Conservation (phyloP, 2,797 vertebrate species). For the Otolemur crassicaudatus region DNA sequence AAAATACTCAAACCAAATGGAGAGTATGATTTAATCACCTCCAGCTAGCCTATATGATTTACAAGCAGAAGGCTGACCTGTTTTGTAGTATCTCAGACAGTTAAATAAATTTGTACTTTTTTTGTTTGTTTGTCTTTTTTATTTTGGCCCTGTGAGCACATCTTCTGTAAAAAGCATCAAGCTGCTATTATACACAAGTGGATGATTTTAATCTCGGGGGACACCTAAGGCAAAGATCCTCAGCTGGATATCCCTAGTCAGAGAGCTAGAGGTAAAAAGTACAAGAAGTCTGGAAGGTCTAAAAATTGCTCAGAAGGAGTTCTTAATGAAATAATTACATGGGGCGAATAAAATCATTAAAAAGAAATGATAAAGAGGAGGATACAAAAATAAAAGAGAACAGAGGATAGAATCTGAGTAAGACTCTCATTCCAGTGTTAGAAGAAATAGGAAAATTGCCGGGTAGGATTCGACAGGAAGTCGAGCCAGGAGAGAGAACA, state of each 20-base stretch:
- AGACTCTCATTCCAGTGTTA: background rate
- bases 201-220: slow-evolving; percentile 9
- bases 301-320: background rate
- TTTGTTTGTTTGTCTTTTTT: background rate
- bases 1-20: background rate
- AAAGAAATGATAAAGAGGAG: slow-evolving; percentile 23
- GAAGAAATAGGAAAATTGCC: background rate
- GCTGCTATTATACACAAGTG: background rate
- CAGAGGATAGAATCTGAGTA: background rate
- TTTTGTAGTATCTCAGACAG: background rate
- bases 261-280: background rate
- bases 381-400: background rate
- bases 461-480: background rate
- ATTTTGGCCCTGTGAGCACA: background rate
- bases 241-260: background rate
- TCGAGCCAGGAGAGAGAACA: background rate
- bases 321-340: background rate
- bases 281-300: background rate
- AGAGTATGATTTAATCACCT: background rate
- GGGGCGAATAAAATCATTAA: background rate
- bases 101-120: background rate
- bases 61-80: background rate
- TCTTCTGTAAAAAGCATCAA: background rate
- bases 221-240: background rate
- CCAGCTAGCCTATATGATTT: background rate